A percentile compares a stretch with the other conserved stretches of the same genome.
These are phyloP conservation scores for Lacanobia oleracea DNA, from an alignment of 2,888 invertebrate species.

Conservation along the genomic window DNA sequence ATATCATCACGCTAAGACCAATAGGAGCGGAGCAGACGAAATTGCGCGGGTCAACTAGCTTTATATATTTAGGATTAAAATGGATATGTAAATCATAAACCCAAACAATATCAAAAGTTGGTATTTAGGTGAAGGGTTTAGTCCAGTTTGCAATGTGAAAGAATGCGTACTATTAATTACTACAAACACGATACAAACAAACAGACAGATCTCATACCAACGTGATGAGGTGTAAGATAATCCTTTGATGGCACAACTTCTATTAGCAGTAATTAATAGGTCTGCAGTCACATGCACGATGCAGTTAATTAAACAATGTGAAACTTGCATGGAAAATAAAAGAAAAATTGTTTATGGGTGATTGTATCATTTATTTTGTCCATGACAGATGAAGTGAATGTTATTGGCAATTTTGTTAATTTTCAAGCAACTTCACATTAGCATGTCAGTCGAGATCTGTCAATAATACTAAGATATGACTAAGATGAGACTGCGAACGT, in stretches of 20 bases:
- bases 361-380: slow-evolving; percentile 9
- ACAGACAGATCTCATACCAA: slow-evolving; percentile 22
- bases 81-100: no score
- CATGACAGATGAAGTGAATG: not conserved
- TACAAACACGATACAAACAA: slow-evolving; percentile 5
- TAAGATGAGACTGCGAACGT: no score
- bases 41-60: no score
- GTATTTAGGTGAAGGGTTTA: not conserved
- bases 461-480: no score
- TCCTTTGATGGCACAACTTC: slow-evolving; percentile 33
- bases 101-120: no score
- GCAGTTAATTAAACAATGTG: slow-evolving; percentile 42
- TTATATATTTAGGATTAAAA: no score
- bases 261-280: slow-evolving; percentile 59
- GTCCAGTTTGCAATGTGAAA: not conserved
- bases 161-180: not conserved
- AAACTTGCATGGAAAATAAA: slow-evolving; percentile 20
- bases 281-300: slow-evolving; percentile 44
- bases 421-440: no score
- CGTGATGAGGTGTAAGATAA: slow-evolving; percentile 63
- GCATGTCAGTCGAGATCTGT: no score
- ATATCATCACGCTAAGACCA: no score
- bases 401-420: no score
- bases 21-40: no score
- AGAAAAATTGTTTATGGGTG: slow-evolving; percentile 20